These are phyloP conservation scores for Tuta absoluta DNA, from an alignment of 2,888 invertebrate species.

Conservation along the genomic window DNA sequence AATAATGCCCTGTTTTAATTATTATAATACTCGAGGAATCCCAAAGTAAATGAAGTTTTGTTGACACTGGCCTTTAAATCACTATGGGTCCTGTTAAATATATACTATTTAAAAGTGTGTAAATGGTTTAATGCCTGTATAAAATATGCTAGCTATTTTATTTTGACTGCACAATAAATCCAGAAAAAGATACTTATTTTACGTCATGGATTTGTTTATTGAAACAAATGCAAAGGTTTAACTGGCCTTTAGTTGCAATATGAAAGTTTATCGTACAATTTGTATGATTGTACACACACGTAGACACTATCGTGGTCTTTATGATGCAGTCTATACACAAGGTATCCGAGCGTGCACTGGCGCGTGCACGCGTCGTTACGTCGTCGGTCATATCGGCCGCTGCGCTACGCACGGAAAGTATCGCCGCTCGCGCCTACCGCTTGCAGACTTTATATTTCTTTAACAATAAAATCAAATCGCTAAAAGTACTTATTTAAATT, in stretches of 20 bases:
- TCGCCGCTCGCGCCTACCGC: background rate
- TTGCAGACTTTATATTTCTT: background rate
- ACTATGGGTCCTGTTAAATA: slow-evolving; percentile 44
- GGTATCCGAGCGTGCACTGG: slow-evolving; percentile 9
- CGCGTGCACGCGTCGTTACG: background rate
- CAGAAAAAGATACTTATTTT: slow-evolving; percentile 3
- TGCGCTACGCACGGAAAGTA: background rate
- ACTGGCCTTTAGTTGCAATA: slow-evolving; percentile 22
- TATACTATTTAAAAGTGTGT: slow-evolving; percentile 26
- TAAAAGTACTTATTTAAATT: background rate
- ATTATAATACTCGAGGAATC: slow-evolving; percentile 37
- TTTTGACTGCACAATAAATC: slow-evolving; percentile 6
- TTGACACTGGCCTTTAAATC: slow-evolving; percentile 69
- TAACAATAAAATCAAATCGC: background rate
- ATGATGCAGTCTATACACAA: slow-evolving; percentile 26
- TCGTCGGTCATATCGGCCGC: background rate
- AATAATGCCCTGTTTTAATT: slow-evolving; percentile 16
- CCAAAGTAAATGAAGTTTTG: slow-evolving; percentile 26
- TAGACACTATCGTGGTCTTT: slow-evolving; percentile 27
- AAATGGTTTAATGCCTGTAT: slow-evolving; percentile 41
- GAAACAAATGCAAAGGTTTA: slow-evolving; percentile 18
- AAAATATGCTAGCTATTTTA: slow-evolving; percentile 29
- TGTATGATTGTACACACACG: slow-evolving; percentile 24
- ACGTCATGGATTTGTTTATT: slow-evolving; percentile 13
- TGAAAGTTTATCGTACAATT: slow-evolving; percentile 1